Base-by-base conservation (phyloP, 2,113 vertebrate genomes). In the Dryoscopus gambensis region DNA sequence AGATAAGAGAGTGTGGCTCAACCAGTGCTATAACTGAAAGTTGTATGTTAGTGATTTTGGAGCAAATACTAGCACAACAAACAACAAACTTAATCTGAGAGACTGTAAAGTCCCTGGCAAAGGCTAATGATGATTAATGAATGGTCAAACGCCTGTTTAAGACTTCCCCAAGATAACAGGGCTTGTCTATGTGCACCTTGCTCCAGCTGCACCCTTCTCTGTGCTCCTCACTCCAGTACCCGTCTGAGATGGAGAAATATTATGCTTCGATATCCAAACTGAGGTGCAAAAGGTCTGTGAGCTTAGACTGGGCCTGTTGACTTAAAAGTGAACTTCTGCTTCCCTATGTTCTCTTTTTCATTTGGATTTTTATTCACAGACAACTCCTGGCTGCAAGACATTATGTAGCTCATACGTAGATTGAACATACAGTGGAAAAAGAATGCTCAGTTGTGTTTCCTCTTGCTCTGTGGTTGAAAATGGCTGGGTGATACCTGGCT, bases 181-280 rank as follows among this genome's bases (percentile, higher is more conserved):
- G 13, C 42, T 88, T 4, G 1, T 37, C 28, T 33, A 9, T 1
- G 0, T 24, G n/a, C 13, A 50, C 4, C 21, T 65, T 4, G 0
- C 10, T 79, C 25, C 42, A 80, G 40, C 25, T 77, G 13, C 9
- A 46, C 7, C 24, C 16, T 25, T 46, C 28, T 67, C 33, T 52
- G 13, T 19, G 15, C 17, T 62, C 9, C 18, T 78, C 15, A 7
- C 8, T 77, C 21, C 24, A 63, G 60, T 28, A 46, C 19, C 13
- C 15, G 78, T 76, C 44, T 86, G 13, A 73, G 8, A 9, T 40
- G 5, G 28, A 27, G 13, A 90, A 93, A 86, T 55, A 13, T 19
- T 55, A 11, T 37, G 14, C 23, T 50, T 44, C 24, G 9, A 31
- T 59, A 67, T 30, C 8, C 20, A 74, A 70, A 47, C 11, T 19